Conservation (phyloP, 1,140 invertebrate species). For the Drosophila novamexicana region DNA sequence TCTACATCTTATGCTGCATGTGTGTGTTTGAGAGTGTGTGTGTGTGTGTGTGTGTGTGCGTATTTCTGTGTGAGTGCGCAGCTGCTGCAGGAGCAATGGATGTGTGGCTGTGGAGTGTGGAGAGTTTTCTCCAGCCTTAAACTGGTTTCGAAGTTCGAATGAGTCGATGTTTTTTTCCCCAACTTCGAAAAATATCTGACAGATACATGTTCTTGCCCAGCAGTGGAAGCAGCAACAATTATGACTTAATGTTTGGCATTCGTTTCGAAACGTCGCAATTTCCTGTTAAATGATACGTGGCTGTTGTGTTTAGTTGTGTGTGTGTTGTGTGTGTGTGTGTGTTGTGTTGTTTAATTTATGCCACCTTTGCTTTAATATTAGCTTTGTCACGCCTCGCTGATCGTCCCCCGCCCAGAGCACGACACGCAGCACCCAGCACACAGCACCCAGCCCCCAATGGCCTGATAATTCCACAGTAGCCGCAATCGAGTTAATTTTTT, state of each 20-base stretch:
- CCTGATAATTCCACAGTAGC: conserved; percentile 63
- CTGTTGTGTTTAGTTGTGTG: conserved; percentile 6
- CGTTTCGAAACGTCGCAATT: conserved; percentile 63
- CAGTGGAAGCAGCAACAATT: conserved; percentile 32
- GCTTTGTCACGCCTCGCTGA: conserved; percentile 74
- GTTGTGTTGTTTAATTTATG: conserved; percentile 72
- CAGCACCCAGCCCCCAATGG: conserved; percentile 39
- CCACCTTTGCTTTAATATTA: conserved; percentile 79
- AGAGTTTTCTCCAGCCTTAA: conserved; percentile 42
- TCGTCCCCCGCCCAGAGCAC: neutral
- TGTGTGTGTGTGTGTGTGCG: too few species aligned
- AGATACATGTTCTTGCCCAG: conserved; percentile 54
- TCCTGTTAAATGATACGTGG: conserved; percentile 79
- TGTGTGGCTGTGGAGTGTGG: conserved; percentile 12
- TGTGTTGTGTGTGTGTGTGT: conserved; percentile 7
- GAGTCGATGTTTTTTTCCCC: conserved; percentile 47
- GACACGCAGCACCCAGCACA: too few species aligned
- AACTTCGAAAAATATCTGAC: conserved; percentile 76
- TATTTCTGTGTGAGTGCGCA: conserved; percentile 1
- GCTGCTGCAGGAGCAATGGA: conserved; percentile 1
- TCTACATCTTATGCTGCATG: conserved; percentile 11
- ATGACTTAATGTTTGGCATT: conserved; percentile 56
- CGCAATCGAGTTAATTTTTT: conserved; percentile 50
- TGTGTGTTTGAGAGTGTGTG: neutral
- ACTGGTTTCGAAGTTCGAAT: conserved; percentile 76